These are phyloP conservation scores for Leptinotarsa rubiginosa DNA, from an alignment of 2,888 invertebrate species.

Conservation along the genomic window DNA sequence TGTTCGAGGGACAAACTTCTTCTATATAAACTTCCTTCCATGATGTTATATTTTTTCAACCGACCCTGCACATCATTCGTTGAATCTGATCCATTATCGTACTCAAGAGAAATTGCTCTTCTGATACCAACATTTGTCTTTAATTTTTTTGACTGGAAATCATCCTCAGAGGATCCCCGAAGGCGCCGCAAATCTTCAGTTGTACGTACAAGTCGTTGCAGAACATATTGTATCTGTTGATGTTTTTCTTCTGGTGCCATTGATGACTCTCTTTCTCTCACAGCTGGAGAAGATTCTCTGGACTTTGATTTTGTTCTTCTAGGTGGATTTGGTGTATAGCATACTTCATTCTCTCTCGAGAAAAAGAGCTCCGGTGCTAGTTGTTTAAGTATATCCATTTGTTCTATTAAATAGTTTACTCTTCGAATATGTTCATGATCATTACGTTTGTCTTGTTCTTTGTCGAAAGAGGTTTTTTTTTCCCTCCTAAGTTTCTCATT, in stretches of 20 bases:
- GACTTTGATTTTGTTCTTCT: slow-evolving; percentile 78
- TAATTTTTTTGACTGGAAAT: slow-evolving; percentile 68
- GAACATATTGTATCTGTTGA: slow-evolving; percentile 65
- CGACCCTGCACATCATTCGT: slow-evolving; percentile 46
- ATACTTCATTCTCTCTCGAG: slow-evolving; percentile 66
- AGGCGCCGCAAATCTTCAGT: slow-evolving; percentile 73
- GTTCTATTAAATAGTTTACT: slow-evolving; percentile 79
- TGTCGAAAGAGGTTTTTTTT: slow-evolving; percentile 85
- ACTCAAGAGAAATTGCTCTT: slow-evolving; percentile 74
- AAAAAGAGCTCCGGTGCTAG: slow-evolving; percentile 78
- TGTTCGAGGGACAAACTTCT: slow-evolving; percentile 82
- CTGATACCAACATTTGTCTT: slow-evolving; percentile 63
- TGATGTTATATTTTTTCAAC: slow-evolving; percentile 50
- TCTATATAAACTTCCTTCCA: slow-evolving; percentile 71
- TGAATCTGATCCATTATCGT: slow-evolving; percentile 68
- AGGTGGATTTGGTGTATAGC: slow-evolving; percentile 78
- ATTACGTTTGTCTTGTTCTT: slow-evolving; percentile 67
- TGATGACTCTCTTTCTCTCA: slow-evolving; percentile 68
- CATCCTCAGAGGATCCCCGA: slow-evolving; percentile 69
- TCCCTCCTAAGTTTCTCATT: slow-evolving; percentile 91
- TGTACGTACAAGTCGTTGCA: slow-evolving; percentile 76
- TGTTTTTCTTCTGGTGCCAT: slow-evolving; percentile 63
- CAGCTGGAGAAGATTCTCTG: slow-evolving; percentile 77
- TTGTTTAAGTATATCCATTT: slow-evolving; percentile 80
- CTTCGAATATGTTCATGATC: slow-evolving; percentile 79